Conservation (phyloP, 2,888 invertebrate genomes). For the Pseudoips prasinana region DNA sequence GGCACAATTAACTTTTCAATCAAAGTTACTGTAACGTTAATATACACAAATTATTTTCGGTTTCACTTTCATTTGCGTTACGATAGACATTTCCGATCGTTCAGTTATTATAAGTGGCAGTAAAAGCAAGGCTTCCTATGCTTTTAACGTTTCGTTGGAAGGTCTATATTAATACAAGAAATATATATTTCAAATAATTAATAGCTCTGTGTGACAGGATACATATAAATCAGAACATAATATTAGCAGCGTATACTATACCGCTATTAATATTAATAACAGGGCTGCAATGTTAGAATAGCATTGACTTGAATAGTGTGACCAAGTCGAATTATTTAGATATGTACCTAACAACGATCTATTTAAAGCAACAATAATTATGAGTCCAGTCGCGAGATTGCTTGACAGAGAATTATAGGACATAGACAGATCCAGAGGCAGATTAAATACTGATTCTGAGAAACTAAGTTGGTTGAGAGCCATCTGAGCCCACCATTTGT, state of each 20-base stretch:
- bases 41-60: conserved; percentile 2
- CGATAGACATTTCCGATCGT: conserved; percentile 3
- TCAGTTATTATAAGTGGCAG: too few species aligned
- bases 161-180: conserved; percentile 10
- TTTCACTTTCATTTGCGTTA: conserved; percentile 20
- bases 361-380: conserved; percentile 5
- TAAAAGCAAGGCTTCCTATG: too few species aligned
- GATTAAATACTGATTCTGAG: conserved; percentile 16
- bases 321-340: conserved; percentile 22
- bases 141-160: conserved; percentile 8
- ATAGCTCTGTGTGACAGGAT: conserved; percentile 34
- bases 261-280: too few species aligned
- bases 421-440: conserved; percentile 17
- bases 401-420: conserved; percentile 14
- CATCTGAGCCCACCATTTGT: too few species aligned
- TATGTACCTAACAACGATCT: conserved; percentile 18
- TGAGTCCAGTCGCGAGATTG: conserved; percentile 7
- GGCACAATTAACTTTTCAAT: too few species aligned
- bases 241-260: too few species aligned
- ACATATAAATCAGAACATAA: conserved; percentile 33
- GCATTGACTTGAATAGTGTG: too few species aligned
- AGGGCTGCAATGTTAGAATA: too few species aligned
- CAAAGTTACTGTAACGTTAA: background rate
- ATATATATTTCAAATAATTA: conserved; percentile 7
- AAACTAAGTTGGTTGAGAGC: too few species aligned